Base-by-base conservation (phyloP, 2,797 vertebrate genomes). In the Denticeps clupeoides region DNA sequence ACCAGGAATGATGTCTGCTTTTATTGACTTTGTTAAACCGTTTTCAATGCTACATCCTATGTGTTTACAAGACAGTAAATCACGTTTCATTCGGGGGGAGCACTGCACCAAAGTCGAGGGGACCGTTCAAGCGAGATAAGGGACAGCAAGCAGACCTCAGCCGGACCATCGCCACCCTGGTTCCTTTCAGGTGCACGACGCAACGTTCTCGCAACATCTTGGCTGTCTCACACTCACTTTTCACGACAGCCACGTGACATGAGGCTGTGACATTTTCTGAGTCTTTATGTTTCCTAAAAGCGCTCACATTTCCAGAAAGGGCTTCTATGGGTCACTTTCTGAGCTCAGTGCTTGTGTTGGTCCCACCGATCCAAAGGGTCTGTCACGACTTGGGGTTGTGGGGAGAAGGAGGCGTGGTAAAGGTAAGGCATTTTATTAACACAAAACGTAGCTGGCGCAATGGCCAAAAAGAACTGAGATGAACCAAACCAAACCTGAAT, bases 11-110 rank as follows among this genome's bases (percentile, higher is more conserved):
- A 81, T 73, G 78, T 83, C 82, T 82, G 80, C 78, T 83, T 83
- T 86, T 84, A 84, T 83, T 82, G 81, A 84, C 80, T 85, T 82
- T 84, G 82, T 82, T 83, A 82, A 83, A 82, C 69, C 71, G n/a
- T 84, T 85, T 82, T 77, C 80, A 82, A 77, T 81, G 78, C 74
- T 79, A 73, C 76, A 75, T 84, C 78, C 77, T 77, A 82, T 77
- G 82, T 85, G 82, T 84, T 85, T 84, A 85, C 81, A 83, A 82
- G 82, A 82, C 74, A 70, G 75, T 84, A 85, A 84, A 82, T 82
- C 75, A 79, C 61, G 50, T 65, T 64, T 64, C 62, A 59, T 69
- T 72, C 74, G 23, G 32, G 41, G 51, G 51, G 51, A 51, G 50
- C 23, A 53, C 33, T n/a, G 60, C 56, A 42, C 52, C 60, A 56